Base-by-base conservation (phyloP, 1,140 invertebrate species). In the Zaprionus davidi region DNA sequence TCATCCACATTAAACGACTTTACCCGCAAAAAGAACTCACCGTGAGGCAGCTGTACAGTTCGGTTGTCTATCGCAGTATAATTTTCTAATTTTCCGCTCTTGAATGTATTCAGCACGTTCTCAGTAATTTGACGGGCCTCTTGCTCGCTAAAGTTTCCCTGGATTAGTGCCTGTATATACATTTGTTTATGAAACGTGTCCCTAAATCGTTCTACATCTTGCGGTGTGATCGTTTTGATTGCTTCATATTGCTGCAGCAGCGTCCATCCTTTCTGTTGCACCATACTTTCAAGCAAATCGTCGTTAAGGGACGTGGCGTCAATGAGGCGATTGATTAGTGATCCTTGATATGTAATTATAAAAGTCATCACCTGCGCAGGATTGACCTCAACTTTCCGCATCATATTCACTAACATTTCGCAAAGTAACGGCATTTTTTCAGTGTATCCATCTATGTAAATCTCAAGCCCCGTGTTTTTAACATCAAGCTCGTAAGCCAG, bases 251-350 rank as follows among this genome's bases (percentile, higher is more conserved):
- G 81, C 2, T 85, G 46, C 13, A 79, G 26, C 69, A 85, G 17
- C 9, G 34, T 73, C 20, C 71, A 85, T 0, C 73, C 65, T 5
- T 59, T 56, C 17, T 82, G 49, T 34, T 85, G 69, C 26, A 82
- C 26, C 2, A 86, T 1, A 96, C 96, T 94, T 67, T 95, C 93
- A 15, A 95, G 94, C 1, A 96, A 80, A 67, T 97, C 95, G 94
- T 94, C 95, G 64, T 94, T 93, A 0, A 97, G 91, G 75, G 94
- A 94, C 34, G 93, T 92, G 2, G 96, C 95, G 78, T 96, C 96
- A 12, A 97, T 93, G 49, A 96, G 94, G 44, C 92, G 93, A 93
- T 98, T 98, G 84, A 96, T 95, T 81, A 97, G 96, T 9, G 73
- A 76, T 74, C 96, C 95, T 15, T 94, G 93, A 72, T 94, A 93